phyloP scores from a whole-genome alignment of 1,140 invertebrate species.

The Drosophila triauraria region DNA sequence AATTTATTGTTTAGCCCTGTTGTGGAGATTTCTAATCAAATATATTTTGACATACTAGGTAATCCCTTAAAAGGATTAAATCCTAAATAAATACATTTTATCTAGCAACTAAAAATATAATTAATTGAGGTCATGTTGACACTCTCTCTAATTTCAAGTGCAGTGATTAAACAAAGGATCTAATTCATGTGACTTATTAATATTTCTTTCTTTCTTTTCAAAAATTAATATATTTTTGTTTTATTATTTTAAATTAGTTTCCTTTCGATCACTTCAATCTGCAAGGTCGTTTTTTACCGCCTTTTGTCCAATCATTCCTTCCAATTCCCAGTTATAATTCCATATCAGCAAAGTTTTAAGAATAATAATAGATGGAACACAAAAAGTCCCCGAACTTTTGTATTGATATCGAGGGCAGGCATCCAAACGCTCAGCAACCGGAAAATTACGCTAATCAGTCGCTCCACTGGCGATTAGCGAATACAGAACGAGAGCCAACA shows the following conservation, averaged over 20 bases:
- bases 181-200: no score
- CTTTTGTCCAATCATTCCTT: not conserved
- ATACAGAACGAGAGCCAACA: constrained; percentile 47
- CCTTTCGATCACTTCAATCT: not conserved
- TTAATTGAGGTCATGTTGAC: no score
- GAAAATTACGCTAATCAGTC: constrained; percentile 82
- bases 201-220: no score
- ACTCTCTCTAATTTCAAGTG: not conserved
- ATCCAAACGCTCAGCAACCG: constrained; percentile 39
- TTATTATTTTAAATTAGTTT: no score
- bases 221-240: no score
- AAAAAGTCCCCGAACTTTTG: constrained; percentile 29
- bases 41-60: not conserved
- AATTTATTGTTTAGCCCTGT: not conserved
- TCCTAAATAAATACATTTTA: no score
- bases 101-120: no score
- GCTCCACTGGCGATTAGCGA: constrained; percentile 74
- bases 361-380: constrained; percentile 32
- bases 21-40: not conserved
- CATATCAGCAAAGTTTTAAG: constrained; percentile 26
- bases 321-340: not conserved
- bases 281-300: not conserved
- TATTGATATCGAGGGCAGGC: constrained; percentile 37
- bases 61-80: no score
- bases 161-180: not conserved